A percentile compares a stretch with the other conserved stretches of the same genome.
phyloP scores from a whole-genome alignment of 2,797 vertebrate species.

The Caiman crocodilus region DNA sequence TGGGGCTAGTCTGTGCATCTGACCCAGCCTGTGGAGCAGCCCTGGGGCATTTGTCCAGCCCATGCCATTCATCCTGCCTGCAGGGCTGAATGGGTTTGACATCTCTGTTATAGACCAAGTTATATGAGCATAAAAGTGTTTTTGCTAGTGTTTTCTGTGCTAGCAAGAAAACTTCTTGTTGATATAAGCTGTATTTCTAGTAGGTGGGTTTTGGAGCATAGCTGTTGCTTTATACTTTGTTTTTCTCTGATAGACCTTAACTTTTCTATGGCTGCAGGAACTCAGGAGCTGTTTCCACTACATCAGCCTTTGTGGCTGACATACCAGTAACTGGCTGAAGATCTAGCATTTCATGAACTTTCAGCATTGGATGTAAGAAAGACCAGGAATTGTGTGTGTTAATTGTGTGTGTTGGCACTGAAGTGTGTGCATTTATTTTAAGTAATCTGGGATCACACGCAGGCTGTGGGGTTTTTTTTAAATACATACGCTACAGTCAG shows the following conservation, averaged over 20 bases:
- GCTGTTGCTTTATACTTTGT: no score
- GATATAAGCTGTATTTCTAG: background rate
- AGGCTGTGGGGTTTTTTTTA: no score
- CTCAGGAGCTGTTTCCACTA: background rate
- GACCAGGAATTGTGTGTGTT: background rate
- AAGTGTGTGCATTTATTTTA: background rate
- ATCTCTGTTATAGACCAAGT: background rate
- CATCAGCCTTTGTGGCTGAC: background rate
- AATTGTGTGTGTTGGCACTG: background rate
- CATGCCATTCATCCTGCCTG: no score
- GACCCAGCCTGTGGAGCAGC: no score
- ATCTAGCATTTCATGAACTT: background rate
- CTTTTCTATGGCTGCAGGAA: background rate
- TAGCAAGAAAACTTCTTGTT: background rate
- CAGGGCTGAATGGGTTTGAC: no score
- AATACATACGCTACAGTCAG: background rate
- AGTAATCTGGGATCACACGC: background rate
- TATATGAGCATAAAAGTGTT: accelerated
- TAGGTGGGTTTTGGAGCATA: background rate
- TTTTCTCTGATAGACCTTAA: background rate
- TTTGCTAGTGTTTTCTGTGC: background rate
- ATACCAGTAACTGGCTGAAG: background rate
- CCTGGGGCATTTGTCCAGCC: no score
- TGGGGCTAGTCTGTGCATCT: no score
- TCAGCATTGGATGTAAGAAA: background rate